A percentile compares a stretch with the other conserved stretches of the same genome.
These are phyloP conservation scores for Rhyacophila brunnea DNA, from an alignment of 1,140 invertebrate species.

Conservation along the genomic window DNA sequence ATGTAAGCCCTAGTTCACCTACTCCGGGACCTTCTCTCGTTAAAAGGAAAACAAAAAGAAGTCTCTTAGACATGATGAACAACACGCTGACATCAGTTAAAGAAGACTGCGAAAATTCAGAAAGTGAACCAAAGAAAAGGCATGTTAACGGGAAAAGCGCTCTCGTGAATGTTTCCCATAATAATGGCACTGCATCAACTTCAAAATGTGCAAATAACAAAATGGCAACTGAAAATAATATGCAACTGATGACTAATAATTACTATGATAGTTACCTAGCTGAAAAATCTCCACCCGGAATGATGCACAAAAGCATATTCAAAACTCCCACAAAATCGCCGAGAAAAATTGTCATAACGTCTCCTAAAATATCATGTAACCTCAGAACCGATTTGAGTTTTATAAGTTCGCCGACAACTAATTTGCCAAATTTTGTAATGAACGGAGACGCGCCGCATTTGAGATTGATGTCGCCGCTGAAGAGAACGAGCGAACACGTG, in stretches of 20 bases:
- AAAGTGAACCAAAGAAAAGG: conserved; percentile 19
- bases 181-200: conserved; percentile 2
- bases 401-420: conserved; percentile 52
- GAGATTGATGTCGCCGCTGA: conserved; percentile 65
- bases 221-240: not conserved
- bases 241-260: no score
- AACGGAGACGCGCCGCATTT: conserved; percentile 75
- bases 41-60: conserved; percentile 28
- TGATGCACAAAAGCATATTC: conserved; percentile 6
- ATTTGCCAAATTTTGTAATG: conserved; percentile 74
- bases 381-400: conserved; percentile 15
- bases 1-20: not conserved
- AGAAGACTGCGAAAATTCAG: conserved; percentile 13
- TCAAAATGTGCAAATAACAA: conserved; percentile 14
- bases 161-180: not conserved
- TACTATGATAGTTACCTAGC: no score
- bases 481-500: conserved; percentile 62
- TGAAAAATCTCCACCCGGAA: not conserved
- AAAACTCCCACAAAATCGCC: conserved; percentile 28
- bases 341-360: conserved; percentile 8
- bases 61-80: conserved; percentile 30
- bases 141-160: not conserved
- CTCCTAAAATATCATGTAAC: conserved; percentile 3
- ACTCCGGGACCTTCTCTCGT: conserved; percentile 1
- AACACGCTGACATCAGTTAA: conserved; percentile 8